Base-by-base conservation (phyloP, 2,113 vertebrate species). In the Scomber japonicus region DNA sequence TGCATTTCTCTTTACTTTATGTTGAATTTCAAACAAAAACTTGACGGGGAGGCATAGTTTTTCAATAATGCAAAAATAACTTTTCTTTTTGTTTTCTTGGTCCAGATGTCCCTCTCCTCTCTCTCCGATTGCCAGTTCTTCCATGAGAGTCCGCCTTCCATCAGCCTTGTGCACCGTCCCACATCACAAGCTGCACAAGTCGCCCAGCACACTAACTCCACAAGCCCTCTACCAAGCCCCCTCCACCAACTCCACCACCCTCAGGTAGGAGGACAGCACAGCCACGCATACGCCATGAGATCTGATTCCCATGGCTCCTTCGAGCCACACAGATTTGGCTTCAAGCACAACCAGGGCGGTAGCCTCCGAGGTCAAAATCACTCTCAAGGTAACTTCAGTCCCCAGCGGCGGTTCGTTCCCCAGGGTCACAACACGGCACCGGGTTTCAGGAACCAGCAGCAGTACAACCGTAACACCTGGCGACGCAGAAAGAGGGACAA, bases 401-500 rank as follows among this genome's bases (percentile, higher is more conserved):
- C 89, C 19, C 88, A 87, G 77, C 72, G 46, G 55, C 86, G 69
- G 61, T 89, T 89, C 19, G 75, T 57, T 56, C 74, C 80, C 54
- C 90, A 89, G 62, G 63, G 90, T 82, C 96, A 95, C 76, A 93
- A 90, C 81, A 62, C 94, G 0, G 91, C 91, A 70, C 88, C 81
- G 1, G 94, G 94, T 5, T 93, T 95, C 92, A 89, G 96, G 73
- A 96, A 96, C 78, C 96, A 97, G 83, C 96, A 96, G 76, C 97
- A 96, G 87, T 96, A 96, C 85, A 96, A 94, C 94, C 96, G 95
- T 11, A 96, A 91, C 31, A 94, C 94, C 84, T 97, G 96, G 96
- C 93, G 96, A 65, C 96, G 95, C 88, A 96, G 95, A 85, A 98
- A 96, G 86, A 94, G 95, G 92, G 97, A 97, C 80, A 95, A 88